Evolutionary conservation across 37 sponge, comb jelly and placozoan species (phyloP).

Genomic region (Aphrocallistes beatrix): DNA sequence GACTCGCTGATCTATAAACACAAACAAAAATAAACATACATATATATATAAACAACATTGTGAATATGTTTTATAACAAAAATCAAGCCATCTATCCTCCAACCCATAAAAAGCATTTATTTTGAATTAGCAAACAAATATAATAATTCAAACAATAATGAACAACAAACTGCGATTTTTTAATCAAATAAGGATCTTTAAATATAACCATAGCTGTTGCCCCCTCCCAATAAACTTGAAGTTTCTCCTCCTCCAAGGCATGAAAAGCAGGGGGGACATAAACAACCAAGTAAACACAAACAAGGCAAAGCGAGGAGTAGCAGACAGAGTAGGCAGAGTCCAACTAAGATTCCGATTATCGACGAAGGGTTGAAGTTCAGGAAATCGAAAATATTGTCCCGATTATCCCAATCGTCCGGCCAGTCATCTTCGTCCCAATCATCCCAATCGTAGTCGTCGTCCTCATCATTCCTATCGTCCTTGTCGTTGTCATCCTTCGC

Average conservation of each 20-base stretch:
- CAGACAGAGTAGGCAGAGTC: background rate
- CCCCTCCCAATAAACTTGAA: background rate
- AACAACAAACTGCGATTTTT: background rate
- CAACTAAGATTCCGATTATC: background rate
- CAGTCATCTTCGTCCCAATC: background rate
- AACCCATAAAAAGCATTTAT: background rate
- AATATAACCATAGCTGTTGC: slow-evolving; percentile 2
- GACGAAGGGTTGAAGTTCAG: background rate
- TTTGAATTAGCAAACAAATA: background rate
- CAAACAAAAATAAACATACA: slow-evolving; percentile 3
- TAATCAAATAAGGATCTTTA: no score
- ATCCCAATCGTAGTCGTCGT: background rate
- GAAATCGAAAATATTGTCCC: background rate
- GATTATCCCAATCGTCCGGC: background rate
- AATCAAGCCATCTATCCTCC: background rate
- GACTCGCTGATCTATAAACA: background rate
- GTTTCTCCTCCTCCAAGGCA: background rate
- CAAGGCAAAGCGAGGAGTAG: background rate
- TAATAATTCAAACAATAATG: background rate
- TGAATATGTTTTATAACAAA: background rate
- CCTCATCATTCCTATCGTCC: background rate
- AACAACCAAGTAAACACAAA: slow-evolving; percentile 13
- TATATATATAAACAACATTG: background rate
- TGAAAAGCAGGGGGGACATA: background rate
- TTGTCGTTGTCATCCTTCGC: background rate